Conservation (phyloP, 2,113 vertebrate species). For the Himantopus leucocephalus region DNA sequence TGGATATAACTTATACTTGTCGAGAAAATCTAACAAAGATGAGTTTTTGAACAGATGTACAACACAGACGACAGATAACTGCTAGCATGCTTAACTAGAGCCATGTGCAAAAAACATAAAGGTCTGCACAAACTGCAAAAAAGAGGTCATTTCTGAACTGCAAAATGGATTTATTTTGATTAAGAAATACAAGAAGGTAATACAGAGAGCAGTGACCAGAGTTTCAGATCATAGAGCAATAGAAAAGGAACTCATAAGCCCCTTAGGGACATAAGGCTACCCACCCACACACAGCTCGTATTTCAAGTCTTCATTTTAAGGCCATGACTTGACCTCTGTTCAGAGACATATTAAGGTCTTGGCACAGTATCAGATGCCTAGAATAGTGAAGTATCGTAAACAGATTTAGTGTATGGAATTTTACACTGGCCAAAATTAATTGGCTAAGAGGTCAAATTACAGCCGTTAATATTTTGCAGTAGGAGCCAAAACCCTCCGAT, state of each 20-base stretch:
- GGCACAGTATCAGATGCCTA: constrained; percentile 70
- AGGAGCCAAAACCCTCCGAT: constrained; percentile 35
- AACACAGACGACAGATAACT: background rate
- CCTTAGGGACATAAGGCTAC: constrained; percentile 59
- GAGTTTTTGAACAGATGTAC: background rate
- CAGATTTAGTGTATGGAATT: constrained; percentile 71
- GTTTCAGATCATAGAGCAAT: constrained; percentile 51
- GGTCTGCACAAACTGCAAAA: background rate
- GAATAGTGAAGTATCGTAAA: constrained; percentile 73
- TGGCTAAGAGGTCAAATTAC: constrained; percentile 70
- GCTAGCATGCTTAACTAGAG: background rate
- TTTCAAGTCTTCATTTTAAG: constrained; percentile 71
- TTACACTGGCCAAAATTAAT: constrained; percentile 76
- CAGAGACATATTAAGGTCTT: constrained; percentile 64
- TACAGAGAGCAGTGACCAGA: constrained; percentile 40
- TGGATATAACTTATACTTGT: background rate
- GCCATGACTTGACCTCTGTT: constrained; percentile 61
- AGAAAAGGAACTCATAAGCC: constrained; percentile 60
- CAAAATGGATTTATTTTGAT: constrained; percentile 56
- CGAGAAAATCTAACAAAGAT: background rate
- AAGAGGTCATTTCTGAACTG: background rate
- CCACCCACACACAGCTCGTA: constrained; percentile 59
- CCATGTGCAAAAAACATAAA: background rate
- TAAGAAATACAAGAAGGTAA: constrained; percentile 64
- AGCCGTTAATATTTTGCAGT: constrained; percentile 63